Conservation (phyloP, 1,140 invertebrate species). For the Pachyrhynchus sulphureomaculatus region DNA sequence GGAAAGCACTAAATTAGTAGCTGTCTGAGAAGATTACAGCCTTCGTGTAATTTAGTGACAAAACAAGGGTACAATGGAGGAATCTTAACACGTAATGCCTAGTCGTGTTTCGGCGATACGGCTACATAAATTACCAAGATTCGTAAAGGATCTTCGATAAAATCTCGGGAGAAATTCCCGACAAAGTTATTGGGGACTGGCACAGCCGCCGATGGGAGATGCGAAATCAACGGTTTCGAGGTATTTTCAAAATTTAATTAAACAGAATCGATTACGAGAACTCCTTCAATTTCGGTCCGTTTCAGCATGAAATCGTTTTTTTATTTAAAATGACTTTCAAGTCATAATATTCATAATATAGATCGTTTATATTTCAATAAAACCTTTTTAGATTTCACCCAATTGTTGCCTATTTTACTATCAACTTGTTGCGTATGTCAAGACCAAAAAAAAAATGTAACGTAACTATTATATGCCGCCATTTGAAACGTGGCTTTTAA, state of each 20-base stretch:
- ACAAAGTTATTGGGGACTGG: slow-evolving; percentile 1
- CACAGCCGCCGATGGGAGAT: not conserved
- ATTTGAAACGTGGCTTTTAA: too few species aligned
- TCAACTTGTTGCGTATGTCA: too few species aligned
- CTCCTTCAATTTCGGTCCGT: too few species aligned
- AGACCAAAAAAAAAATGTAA: too few species aligned
- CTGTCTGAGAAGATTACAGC: slow-evolving; percentile 36
- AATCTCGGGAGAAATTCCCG: slow-evolving; percentile 18
- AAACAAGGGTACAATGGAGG: slow-evolving; percentile 36
- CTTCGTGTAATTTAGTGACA: slow-evolving; percentile 39
- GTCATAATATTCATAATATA: too few species aligned
- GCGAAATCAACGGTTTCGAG: not conserved
- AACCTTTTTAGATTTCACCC: too few species aligned
- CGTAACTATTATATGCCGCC: too few species aligned
- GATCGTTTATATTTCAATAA: too few species aligned
- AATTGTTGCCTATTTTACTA: too few species aligned
- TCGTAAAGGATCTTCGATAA: slow-evolving; percentile 21
- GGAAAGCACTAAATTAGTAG: slow-evolving; percentile 33
- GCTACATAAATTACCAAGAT: slow-evolving; percentile 33
- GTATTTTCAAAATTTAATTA: not conserved
- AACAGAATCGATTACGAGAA: too few species aligned
- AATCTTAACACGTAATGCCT: slow-evolving; percentile 36
- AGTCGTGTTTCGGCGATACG: slow-evolving; percentile 11
- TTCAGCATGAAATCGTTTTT: too few species aligned
- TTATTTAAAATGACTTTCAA: too few species aligned